phyloP scores from a whole-genome alignment of 2,113 vertebrate genomes.

The Dipodomys merriami region DNA sequence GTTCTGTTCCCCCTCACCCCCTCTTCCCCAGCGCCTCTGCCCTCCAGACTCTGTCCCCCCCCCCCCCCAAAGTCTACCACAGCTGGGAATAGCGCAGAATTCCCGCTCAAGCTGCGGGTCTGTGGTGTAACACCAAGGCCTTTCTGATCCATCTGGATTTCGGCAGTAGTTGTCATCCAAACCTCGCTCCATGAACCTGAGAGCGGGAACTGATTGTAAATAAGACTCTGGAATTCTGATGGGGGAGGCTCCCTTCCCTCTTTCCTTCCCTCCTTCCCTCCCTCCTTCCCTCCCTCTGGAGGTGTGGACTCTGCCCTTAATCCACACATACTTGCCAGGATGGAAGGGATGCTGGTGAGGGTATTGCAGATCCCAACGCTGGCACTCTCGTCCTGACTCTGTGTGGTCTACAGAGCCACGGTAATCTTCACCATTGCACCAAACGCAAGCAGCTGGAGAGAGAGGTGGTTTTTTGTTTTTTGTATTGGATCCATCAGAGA shows the following conservation, averaged over 20 bases:
- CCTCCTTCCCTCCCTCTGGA: neutral
- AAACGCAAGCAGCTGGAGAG: constrained; percentile 91
- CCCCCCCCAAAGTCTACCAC: constrained; percentile 72
- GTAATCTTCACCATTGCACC: constrained; percentile 97
- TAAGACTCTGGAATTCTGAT: neutral
- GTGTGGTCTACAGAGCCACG: constrained; percentile 93
- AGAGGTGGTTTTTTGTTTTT: neutral
- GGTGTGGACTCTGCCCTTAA: neutral
- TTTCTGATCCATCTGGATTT: constrained; percentile 94
- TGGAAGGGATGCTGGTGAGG: constrained; percentile 95
- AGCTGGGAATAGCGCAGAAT: constrained; percentile 91
- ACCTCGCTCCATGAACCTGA: constrained; percentile 94
- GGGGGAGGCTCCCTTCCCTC: too few relatives aligned
- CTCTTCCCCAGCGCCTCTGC: too few relatives aligned
- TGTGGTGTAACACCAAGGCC: constrained; percentile 97
- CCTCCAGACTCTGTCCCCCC: neutral
- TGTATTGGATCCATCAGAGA: too few relatives aligned
- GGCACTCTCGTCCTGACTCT: constrained; percentile 91
- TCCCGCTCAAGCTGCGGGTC: constrained; percentile 89
- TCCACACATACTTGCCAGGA: constrained; percentile 90
- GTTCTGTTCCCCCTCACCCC: too few relatives aligned
- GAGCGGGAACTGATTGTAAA: neutral
- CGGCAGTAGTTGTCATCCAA: constrained; percentile 98
- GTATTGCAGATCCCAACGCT: constrained; percentile 96
- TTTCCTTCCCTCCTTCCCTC: neutral